phyloP scores from a whole-genome alignment of 2,797 vertebrate species.

The Tragelaphus eurycerus region DNA sequence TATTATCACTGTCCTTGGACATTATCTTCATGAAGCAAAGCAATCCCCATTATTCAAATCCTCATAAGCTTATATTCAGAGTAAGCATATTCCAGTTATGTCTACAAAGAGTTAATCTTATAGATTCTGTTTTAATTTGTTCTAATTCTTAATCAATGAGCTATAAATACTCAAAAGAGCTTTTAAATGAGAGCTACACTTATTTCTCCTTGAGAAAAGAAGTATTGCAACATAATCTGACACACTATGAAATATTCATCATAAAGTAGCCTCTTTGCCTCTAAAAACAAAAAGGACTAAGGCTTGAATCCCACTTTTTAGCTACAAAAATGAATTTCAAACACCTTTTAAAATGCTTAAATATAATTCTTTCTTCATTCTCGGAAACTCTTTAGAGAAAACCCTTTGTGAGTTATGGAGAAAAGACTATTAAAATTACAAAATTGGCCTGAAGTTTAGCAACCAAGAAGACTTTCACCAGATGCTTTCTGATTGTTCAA shows the following conservation, averaged over 20 bases:
- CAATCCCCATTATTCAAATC: not conserved
- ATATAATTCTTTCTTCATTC: slow-evolving; percentile 13
- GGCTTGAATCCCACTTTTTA: not conserved
- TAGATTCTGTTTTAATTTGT: slow-evolving; percentile 34
- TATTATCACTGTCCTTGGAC: not conserved
- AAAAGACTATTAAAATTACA: not conserved
- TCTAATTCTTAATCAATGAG: slow-evolving; percentile 63
- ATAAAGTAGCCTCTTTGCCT: slow-evolving; percentile 22
- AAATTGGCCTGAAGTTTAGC: not conserved
- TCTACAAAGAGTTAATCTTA: slow-evolving; percentile 19
- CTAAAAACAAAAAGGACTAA: slow-evolving; percentile 35
- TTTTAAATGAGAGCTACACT: slow-evolving; percentile 21
- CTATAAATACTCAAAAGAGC: slow-evolving; percentile 46
- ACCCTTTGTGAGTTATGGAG: not conserved
- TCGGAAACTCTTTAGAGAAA: not conserved
- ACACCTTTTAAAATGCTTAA: not conserved
- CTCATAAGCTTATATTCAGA: not conserved
- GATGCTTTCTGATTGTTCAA: not conserved
- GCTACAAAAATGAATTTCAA: slow-evolving; percentile 16
- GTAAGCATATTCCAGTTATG: not conserved
- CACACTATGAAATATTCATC: slow-evolving; percentile 52
- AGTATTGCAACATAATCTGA: slow-evolving; percentile 48
- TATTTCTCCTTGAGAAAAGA: slow-evolving; percentile 50
- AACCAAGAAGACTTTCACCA: not conserved
- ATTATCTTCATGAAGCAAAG: not conserved